Conservation (phyloP, 37 sponge, comb jelly and placozoan species). For the Cladorhizidae sp. region DNA sequence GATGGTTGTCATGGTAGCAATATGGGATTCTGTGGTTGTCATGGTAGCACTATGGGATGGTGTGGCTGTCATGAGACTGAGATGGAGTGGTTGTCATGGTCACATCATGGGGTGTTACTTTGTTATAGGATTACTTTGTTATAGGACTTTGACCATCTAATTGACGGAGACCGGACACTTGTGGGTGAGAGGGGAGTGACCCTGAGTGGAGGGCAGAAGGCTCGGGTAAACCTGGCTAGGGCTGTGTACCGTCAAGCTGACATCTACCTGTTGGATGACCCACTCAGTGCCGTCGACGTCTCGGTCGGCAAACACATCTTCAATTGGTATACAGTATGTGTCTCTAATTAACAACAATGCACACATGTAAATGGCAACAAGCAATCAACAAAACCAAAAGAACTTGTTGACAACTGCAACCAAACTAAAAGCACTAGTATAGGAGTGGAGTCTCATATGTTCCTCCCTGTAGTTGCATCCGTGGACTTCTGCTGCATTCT, state of each 20-base stretch:
- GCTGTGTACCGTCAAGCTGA: conserved; percentile 78
- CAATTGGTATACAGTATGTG: conserved; percentile 41
- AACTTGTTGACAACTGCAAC: neutral
- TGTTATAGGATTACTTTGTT: too few relatives aligned
- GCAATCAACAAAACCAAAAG: neutral
- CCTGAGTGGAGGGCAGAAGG: conserved; percentile 95
- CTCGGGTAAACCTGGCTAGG: conserved; percentile 92
- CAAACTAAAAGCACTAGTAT: neutral
- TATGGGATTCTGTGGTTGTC: too few relatives aligned
- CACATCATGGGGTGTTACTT: too few relatives aligned
- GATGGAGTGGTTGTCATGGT: too few relatives aligned
- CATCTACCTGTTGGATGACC: conserved; percentile 85
- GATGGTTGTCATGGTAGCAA: too few relatives aligned
- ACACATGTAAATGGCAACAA: neutral
- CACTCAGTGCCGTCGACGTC: conserved; percentile 88
- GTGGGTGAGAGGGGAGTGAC: conserved; percentile 93
- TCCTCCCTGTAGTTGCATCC: conserved; percentile 47
- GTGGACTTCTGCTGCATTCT: conserved; percentile 58
- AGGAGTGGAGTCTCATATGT: neutral
- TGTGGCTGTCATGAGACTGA: too few relatives aligned
- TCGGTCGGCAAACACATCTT: conserved; percentile 78
- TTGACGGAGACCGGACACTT: conserved; percentile 81
- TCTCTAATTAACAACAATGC: neutral
- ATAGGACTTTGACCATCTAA: conserved; percentile 67
- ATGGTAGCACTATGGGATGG: too few relatives aligned